phyloP scores from a whole-genome alignment of 64 coral and sea anemone genomes.

The Actinia tenebrosa region DNA sequence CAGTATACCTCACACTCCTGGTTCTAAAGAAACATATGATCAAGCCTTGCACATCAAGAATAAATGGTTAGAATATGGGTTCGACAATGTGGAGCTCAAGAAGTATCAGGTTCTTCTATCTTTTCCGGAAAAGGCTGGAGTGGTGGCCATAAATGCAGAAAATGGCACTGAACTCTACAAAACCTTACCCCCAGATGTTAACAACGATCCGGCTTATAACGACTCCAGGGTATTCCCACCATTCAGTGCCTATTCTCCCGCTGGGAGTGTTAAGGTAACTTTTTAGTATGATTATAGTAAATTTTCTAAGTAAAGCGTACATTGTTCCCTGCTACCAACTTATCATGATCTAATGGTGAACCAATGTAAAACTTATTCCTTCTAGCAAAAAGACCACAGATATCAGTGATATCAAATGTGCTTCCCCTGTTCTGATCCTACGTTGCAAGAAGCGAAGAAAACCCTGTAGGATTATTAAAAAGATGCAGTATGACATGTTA shows the following conservation, averaged over 20 bases:
- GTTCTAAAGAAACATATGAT: slow-evolving; percentile 45
- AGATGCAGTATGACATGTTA: too few relatives aligned
- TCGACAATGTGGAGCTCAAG: slow-evolving; percentile 53
- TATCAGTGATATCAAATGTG: too few relatives aligned
- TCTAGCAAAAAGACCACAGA: too few relatives aligned
- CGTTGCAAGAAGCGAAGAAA: too few relatives aligned
- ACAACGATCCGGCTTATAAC: slow-evolving; percentile 66
- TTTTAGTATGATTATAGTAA: neutral
- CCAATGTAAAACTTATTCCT: too few relatives aligned
- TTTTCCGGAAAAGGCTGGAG: slow-evolving; percentile 75
- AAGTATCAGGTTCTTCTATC: slow-evolving; percentile 79
- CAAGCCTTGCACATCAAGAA: slow-evolving; percentile 66
- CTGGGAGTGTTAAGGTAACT: slow-evolving; percentile 69
- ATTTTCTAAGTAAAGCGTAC: too few relatives aligned
- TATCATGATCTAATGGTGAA: too few relatives aligned
- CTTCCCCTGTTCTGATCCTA: too few relatives aligned
- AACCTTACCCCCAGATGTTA: slow-evolving; percentile 34
- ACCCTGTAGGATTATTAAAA: too few relatives aligned
- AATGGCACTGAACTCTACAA: slow-evolving; percentile 25
- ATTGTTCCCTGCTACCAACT: too few relatives aligned
- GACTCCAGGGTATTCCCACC: slow-evolving; percentile 66
- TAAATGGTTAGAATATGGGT: slow-evolving; percentile 66
- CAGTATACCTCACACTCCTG: slow-evolving; percentile 67
- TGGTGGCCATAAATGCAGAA: slow-evolving; percentile 26
- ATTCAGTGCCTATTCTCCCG: slow-evolving; percentile 80